Conservation (phyloP, 2,113 vertebrate genomes). For the Thermophis baileyi region DNA sequence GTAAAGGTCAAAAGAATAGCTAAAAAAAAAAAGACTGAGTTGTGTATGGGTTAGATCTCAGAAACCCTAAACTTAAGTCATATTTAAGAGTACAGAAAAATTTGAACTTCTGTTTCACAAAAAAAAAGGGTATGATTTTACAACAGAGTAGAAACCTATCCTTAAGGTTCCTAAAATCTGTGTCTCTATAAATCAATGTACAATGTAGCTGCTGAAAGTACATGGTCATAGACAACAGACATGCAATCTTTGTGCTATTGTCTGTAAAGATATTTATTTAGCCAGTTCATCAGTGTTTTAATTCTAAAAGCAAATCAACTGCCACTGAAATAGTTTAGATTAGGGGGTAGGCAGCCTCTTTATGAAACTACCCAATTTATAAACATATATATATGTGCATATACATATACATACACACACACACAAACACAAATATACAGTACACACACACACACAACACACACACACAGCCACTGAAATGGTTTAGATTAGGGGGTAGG, state of each 20-base stretch:
- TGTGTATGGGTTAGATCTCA: conserved; percentile 36
- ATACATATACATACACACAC: too few relatives aligned
- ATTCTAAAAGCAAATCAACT: background rate
- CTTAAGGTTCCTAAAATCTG: background rate
- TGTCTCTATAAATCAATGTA: background rate
- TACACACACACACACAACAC: too few relatives aligned
- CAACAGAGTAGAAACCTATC: background rate
- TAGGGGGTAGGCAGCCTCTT: background rate
- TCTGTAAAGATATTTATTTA: background rate
- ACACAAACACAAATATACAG: too few relatives aligned
- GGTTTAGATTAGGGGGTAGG: background rate
- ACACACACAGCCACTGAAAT: background rate
- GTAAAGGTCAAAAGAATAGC: conserved; percentile 82
- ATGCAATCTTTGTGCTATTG: conserved; percentile 1
- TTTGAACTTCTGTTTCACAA: background rate
- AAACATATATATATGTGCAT: too few relatives aligned
- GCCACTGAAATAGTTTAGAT: background rate
- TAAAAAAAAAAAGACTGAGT: conserved; percentile 44
- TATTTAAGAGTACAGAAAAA: background rate
- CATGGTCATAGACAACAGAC: background rate
- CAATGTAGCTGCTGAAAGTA: background rate
- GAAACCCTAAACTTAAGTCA: background rate
- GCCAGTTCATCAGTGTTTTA: background rate
- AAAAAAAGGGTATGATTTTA: background rate
- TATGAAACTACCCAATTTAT: background rate